Percentiles rank a stretch among this genome's conserved stretches.
Evolutionary conservation across 2,113 vertebrate species (phyloP).

Genomic region (Dolichallabes microphthalmus): DNA sequence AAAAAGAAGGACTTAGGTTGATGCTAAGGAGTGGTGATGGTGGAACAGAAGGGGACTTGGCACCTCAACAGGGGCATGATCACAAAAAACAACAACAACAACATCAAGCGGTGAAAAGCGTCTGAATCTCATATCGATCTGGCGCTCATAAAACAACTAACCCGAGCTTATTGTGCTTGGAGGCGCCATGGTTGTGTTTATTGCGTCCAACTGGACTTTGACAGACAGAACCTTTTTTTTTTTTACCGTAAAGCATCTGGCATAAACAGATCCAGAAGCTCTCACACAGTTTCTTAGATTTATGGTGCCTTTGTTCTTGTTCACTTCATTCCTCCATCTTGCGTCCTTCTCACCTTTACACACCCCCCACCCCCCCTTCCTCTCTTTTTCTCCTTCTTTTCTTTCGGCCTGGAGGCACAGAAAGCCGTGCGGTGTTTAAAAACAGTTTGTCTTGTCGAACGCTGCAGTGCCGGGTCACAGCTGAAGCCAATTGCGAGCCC

Average conservation of each 20-base stretch:
- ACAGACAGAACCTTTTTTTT: conserved; percentile 10
- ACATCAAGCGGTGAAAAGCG: neutral
- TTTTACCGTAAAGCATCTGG: conserved; percentile 4
- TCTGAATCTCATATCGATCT: conserved; percentile 22
- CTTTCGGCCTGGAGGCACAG: conserved; percentile 51
- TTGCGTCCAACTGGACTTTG: conserved; percentile 26
- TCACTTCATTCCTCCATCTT: conserved; percentile 31
- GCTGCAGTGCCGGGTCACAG: conserved; percentile 67
- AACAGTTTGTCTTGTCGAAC: conserved; percentile 78
- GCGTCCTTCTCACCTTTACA: conserved; percentile 35
- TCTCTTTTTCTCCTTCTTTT: conserved; percentile 7
- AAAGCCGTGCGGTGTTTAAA: conserved; percentile 75
- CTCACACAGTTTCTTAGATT: conserved; percentile 29
- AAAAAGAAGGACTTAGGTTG: conserved; percentile 46
- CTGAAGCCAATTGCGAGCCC: conserved; percentile 74
- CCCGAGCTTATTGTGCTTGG: neutral
- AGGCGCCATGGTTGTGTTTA: conserved; percentile 20
- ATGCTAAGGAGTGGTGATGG: conserved; percentile 42
- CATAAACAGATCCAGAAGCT: conserved; percentile 31
- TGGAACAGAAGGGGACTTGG: conserved; percentile 25
- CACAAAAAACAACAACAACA: neutral
- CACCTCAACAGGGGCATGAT: conserved; percentile 42
- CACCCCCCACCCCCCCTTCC: no score
- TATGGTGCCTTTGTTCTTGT: conserved; percentile 31
- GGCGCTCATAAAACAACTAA: conserved; percentile 4